These are phyloP conservation scores for Enteromius viviparus DNA, from an alignment of 2,797 vertebrate genomes.

Conservation along the genomic window DNA sequence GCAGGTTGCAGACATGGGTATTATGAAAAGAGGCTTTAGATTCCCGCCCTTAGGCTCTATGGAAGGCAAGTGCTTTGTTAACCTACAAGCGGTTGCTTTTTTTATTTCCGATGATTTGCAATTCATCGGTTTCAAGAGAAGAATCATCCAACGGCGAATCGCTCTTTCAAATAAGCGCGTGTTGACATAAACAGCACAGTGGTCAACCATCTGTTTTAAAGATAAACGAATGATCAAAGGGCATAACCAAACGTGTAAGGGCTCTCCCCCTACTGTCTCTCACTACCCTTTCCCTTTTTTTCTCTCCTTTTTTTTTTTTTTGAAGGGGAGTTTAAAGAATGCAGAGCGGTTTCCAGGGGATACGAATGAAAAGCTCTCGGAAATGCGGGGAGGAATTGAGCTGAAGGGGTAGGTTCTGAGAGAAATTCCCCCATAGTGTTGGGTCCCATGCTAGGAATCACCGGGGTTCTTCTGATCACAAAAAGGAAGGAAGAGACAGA, in stretches of 20 bases:
- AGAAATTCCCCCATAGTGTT: constrained; percentile 81
- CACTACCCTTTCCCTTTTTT: constrained; percentile 43
- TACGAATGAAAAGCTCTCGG: constrained; percentile 86
- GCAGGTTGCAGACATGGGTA: constrained; percentile 70
- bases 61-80: constrained; percentile 57
- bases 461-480: constrained; percentile 78
- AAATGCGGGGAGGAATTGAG: constrained; percentile 83
- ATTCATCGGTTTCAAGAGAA: constrained; percentile 71
- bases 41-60: constrained; percentile 53
- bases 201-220: constrained; percentile 82
- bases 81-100: constrained; percentile 56
- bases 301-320: constrained; percentile 61
- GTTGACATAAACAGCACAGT: constrained; percentile 75
- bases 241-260: constrained; percentile 79
- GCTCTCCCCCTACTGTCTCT: constrained; percentile 50
- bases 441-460: constrained; percentile 80
- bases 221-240: constrained; percentile 83
- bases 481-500: constrained; percentile 77
- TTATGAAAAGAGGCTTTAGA: constrained; percentile 63
- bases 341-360: constrained; percentile 86
- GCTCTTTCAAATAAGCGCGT: constrained; percentile 70
- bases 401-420: constrained; percentile 77
- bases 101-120: constrained; percentile 70
- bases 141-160: constrained; percentile 64
- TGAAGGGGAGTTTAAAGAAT: constrained; percentile 79